phyloP scores from a whole-genome alignment of 2,797 vertebrate species.

The Alosa sapidissima region DNA sequence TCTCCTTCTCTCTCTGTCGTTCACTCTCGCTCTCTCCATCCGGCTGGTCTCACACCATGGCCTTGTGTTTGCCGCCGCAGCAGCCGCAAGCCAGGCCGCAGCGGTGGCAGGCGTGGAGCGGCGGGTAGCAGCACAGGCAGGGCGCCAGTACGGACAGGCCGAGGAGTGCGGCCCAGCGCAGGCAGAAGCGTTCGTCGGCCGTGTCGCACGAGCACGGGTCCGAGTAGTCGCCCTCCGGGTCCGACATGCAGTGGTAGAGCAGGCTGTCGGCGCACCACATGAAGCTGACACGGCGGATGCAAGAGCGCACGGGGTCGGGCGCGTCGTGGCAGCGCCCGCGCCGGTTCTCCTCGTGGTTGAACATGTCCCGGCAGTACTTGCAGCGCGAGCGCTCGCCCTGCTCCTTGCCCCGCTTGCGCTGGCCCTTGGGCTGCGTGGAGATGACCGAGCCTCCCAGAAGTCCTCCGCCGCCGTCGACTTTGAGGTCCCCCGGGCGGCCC shows the following conservation, averaged over 20 bases:
- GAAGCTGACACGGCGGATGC: constrained; percentile 91
- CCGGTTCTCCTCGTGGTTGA: constrained; percentile 86
- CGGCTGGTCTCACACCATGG: constrained; percentile 77
- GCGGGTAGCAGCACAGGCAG: constrained; percentile 98
- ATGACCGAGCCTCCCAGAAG: constrained; percentile 71
- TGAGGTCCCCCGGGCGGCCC: constrained; percentile 74
- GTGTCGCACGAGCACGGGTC: constrained; percentile 97
- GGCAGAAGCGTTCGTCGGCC: constrained; percentile 89
- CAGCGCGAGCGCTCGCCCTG: constrained; percentile 78
- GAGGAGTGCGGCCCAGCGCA: constrained; percentile 96
- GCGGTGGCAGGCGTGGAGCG: constrained; percentile 92
- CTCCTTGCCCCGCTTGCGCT: constrained; percentile 39
- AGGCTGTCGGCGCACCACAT: constrained; percentile 98
- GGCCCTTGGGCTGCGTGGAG: constrained; percentile 60
- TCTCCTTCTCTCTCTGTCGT: background rate
- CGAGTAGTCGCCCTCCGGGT: constrained; percentile 95
- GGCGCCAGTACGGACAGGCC: constrained; percentile 92
- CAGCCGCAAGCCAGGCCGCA: constrained; percentile 89
- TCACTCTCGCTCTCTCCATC: background rate
- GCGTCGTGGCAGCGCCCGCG: constrained; percentile 92
- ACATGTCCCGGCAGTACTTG: constrained; percentile 91
- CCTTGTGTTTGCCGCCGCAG: constrained; percentile 95
- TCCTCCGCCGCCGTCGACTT: constrained; percentile 66
- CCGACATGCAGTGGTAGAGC: constrained; percentile 99
- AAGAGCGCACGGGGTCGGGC: constrained; percentile 86